Evolutionary conservation across 2,888 invertebrate genomes (phyloP), one percentile per base, ranked within the genome.

Genomic region (Micropterix aruncella): DNA sequence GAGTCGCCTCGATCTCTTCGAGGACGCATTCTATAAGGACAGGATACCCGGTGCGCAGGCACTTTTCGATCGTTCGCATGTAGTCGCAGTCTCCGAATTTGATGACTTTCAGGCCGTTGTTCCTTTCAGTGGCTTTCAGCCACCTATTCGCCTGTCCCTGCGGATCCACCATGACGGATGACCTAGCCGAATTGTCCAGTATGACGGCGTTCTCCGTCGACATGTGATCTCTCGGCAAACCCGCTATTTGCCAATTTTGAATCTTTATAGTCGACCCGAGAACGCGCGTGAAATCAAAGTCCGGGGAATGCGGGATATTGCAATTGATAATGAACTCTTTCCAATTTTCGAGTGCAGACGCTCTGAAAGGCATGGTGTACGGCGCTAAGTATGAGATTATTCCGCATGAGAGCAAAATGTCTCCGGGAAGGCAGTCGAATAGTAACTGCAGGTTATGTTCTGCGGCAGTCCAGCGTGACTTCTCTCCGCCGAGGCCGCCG

Each of bases 341-440:
- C 93, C 93, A 94, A 49, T 83, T 77, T 0, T 63, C 60, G 2
- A 82, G 72, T 41, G 77, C 73, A 19, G 65, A 61, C 41, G 63
- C 61, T 55, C 85, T 71, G 52, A 80, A 79, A 15, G 77, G 72
- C 41, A 80, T 73, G 3, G 87, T 90, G 53, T 91, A 88, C 0
- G 92, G 85, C 0, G 91, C 83, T 43, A 95, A 71, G 63, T 95
- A 95, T 0, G 92, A 86, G 50, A 94, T 90, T 37, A 91, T 78
- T 14, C 88, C 93, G 57, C 84, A 83, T 0, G 92, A 89, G 19
- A 95, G 75, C 14, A 95, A 67, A 53, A 93, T 85, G 63, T 94
- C 93, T 0, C 94, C 95, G 1, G 90, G 84, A 47, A 94, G 68
- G 57, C 84, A 81, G 59, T 91, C 85, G 57, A 80, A 90, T 42